phyloP scores from a whole-genome alignment of 1,140 invertebrate species.

The Bombus polaris region DNA sequence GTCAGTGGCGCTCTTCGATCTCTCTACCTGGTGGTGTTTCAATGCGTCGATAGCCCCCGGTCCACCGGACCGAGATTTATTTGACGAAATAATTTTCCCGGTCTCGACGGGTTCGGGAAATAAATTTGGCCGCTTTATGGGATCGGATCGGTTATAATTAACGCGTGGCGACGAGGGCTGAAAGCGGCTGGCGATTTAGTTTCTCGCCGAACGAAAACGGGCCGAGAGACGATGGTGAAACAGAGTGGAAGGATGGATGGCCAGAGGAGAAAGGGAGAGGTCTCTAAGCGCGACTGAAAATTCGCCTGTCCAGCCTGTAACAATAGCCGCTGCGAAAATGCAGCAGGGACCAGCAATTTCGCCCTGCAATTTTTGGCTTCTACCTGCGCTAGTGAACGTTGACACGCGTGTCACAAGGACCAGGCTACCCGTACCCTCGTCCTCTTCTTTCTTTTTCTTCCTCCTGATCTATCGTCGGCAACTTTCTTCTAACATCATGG shows the following conservation, averaged over 20 bases:
- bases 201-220: constrained; percentile 3
- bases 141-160: constrained; percentile 49
- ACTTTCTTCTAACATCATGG: constrained; percentile 41
- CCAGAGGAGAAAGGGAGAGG: background rate
- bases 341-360: constrained; percentile 40
- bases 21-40: background rate
- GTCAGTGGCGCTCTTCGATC: background rate
- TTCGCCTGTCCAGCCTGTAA: constrained; percentile 52
- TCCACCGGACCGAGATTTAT: constrained; percentile 23
- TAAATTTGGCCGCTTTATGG: constrained; percentile 46
- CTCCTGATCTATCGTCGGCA: constrained; percentile 45
- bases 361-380: constrained; percentile 54
- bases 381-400: background rate
- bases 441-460: too few species aligned
- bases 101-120: background rate
- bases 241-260: background rate
- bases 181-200: constrained; percentile 23
- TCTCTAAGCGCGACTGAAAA: constrained; percentile 55
- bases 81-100: constrained; percentile 36
- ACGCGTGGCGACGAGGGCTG: constrained; percentile 21
- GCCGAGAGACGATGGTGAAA: background rate
- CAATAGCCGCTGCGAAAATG: constrained; percentile 55
- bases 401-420: constrained; percentile 33
- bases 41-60: background rate
- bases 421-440: background rate